phyloP scores from a whole-genome alignment of 2,888 invertebrate species.

The Apamea sordens region DNA sequence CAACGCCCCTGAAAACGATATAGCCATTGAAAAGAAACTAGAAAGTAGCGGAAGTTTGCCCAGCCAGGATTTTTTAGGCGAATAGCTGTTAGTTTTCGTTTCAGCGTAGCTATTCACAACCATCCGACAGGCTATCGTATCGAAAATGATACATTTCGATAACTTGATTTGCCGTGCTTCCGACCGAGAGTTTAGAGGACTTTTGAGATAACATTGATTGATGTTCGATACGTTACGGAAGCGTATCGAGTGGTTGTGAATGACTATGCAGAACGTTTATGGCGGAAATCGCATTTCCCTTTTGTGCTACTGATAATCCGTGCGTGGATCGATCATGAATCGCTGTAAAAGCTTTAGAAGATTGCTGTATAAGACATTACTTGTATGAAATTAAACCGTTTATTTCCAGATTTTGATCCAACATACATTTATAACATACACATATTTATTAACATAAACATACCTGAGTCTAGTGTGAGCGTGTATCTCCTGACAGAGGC shows the following conservation, averaged over 20 bases:
- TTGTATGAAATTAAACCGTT: neutral
- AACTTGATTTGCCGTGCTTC: too few species aligned
- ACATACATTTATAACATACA: too few species aligned
- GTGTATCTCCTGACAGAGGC: slow-evolving; percentile 95
- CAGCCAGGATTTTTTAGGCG: neutral
- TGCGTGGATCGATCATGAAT: neutral
- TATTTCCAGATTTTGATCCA: neutral
- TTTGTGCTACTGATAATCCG: neutral
- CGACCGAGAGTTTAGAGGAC: too few species aligned
- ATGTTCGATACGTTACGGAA: too few species aligned
- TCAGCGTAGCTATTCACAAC: too few species aligned
- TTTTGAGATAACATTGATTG: too few species aligned
- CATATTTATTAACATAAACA: neutral
- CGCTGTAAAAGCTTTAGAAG: neutral
- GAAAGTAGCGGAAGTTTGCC: neutral
- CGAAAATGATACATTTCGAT: too few species aligned
- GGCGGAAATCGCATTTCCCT: neutral
- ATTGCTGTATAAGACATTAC: neutral
- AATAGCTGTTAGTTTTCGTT: neutral
- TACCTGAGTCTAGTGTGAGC: slow-evolving; percentile 96
- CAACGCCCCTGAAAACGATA: neutral
- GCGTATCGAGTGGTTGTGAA: too few species aligned
- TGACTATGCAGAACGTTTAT: neutral
- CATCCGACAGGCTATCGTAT: too few species aligned
- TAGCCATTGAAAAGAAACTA: neutral